Evolutionary conservation across 2,797 vertebrate genomes (phyloP), one percentile per base, ranked within the genome.

Genomic region (Ceyx erithaca): DNA sequence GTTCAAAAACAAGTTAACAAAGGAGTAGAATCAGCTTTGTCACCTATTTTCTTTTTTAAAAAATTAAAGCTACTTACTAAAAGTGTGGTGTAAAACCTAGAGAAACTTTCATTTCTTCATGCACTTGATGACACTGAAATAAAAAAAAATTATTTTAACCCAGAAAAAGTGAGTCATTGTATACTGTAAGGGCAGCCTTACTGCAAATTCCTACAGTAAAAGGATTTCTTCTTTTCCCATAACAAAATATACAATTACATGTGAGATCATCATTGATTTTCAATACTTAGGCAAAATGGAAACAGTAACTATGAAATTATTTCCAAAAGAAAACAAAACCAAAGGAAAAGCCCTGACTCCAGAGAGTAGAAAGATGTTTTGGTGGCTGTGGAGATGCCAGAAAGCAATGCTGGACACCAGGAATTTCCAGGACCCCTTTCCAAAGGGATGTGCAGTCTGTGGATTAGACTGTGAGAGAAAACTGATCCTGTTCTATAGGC

Each of bases 401-500:
- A 80, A 64, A 85, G 89, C 54, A 79, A 80, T 20, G 89, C 82
- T 73, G 91, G 87, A 92, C 82, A 87, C 68, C 61, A 85, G 79
- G 77, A 87, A 90, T 81, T 93, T 97, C 82, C 94, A 92, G 81
- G 80, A 71, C 54, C 67, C 79, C 75, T 62, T 77, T 52, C 80
- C 87, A 17, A 66, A 84, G 89, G 94, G 93, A 96, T 9, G 96
- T 82, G 87, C 69, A 94, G 88, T 91, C 88, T 89, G 70, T 64
- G 67, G 33, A 55, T 93, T 81, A 98, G 81, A 93, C 85, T 0
- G 97, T 97, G 83, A 99, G 98, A 21, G 98, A 98, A 97, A 99
- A 99, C 97, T 99, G 99, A 98, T 99, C 99, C 97, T 99, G 99
- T 96, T 99, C 99, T 7, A 98, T 99, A 91, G 99, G 99, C 92